A percentile compares a stretch with the other conserved stretches of the same genome.
These are phyloP conservation scores for Selene dorsalis DNA, from an alignment of 2,797 vertebrate species.

Conservation along the genomic window DNA sequence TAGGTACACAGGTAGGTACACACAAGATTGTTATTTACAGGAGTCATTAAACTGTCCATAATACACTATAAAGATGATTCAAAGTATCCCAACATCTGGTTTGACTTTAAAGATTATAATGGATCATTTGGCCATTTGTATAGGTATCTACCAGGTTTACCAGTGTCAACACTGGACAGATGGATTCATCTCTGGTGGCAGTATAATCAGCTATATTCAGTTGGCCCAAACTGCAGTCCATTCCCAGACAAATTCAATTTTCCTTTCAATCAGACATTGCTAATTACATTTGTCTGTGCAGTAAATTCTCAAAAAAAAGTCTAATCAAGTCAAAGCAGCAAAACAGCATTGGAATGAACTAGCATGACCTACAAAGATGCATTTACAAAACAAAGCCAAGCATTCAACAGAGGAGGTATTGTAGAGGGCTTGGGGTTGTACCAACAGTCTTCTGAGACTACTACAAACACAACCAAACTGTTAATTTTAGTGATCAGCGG, in stretches of 20 bases:
- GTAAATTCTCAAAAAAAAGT: slow-evolving; percentile 34
- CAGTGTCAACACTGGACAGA: slow-evolving; percentile 38
- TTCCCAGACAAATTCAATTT: slow-evolving; percentile 73
- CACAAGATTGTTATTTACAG: slow-evolving; percentile 79
- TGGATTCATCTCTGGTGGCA: slow-evolving; percentile 35
- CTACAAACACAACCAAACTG: slow-evolving; percentile 68
- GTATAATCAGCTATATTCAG: slow-evolving; percentile 39
- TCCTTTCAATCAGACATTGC: slow-evolving; percentile 41
- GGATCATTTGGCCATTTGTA: slow-evolving; percentile 22
- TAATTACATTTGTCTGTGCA: slow-evolving; percentile 58
- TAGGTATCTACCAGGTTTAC: slow-evolving; percentile 17
- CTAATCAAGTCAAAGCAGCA: slow-evolving; percentile 62
- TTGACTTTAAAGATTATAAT: slow-evolving; percentile 37
- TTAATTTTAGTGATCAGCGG: slow-evolving; percentile 70
- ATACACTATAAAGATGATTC: slow-evolving; percentile 23
- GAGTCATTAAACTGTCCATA: slow-evolving; percentile 43
- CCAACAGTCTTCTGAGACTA: slow-evolving; percentile 63
- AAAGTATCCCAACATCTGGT: slow-evolving; percentile 48
- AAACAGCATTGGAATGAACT: slow-evolving; percentile 61
- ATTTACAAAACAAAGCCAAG: slow-evolving; percentile 61
- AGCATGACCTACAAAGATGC: slow-evolving; percentile 60
- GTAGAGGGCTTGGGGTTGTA: slow-evolving; percentile 67
- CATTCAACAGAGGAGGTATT: slow-evolving; percentile 71
- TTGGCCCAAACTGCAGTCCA: slow-evolving; percentile 36
- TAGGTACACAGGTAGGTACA: slow-evolving; percentile 79